Base-by-base conservation (phyloP, 1,140 invertebrate genomes). In the Drosophila setifemur region DNA sequence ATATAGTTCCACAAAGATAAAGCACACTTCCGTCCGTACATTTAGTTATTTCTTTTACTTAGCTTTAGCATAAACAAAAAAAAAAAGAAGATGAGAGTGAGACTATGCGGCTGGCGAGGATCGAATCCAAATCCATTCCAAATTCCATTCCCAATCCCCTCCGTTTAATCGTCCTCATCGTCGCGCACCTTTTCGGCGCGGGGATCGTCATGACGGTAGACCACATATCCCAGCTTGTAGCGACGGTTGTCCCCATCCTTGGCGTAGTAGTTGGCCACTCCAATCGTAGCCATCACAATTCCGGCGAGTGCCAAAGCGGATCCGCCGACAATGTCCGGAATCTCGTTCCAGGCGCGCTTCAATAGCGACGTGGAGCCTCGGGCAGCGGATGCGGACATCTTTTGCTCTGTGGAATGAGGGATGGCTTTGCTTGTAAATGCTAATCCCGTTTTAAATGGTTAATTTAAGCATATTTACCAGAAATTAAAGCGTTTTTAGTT, bases 151-250 rank as follows among this genome's bases (percentile, higher is more conserved):
- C n/a, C 8, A 12, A 5, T 6, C 14, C 7, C 31, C 4, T 14
- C 11, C 33, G 14, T 47, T 44, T 82, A 86, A 19, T 76, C 63
- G 29, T 86, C 82, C 55, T 86, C 90, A 49, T 91, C 91, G 63
- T 91, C 91, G 45, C 87, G 90, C 14, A 93, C 91, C 53, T 90
- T 90, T 47, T 89, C 77, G n/a, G 89, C 92, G 82, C 90, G 91
- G 3, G 93, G 93, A 85, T 94, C 94, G 58, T 94, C 93, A 12
- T 93, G 91, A 39, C 94, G 91, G 85, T 92, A 92, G 19, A 94
- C 91, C n/a, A 93, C 91, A 85, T 93, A 94, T n/a, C 91, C 83
- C 9, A 86, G 66, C 81, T 93, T 94, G 78, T 94, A 94, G 73
- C 89, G 91, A 49, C 91, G 91, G 68, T 94, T 94, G 73, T 94